A percentile compares a stretch with the other conserved stretches of the same genome.
These are phyloP conservation scores for Stichopus chloronotus DNA, from an alignment of 35 echinoderm and acorn worm species.

Conservation along the genomic window DNA sequence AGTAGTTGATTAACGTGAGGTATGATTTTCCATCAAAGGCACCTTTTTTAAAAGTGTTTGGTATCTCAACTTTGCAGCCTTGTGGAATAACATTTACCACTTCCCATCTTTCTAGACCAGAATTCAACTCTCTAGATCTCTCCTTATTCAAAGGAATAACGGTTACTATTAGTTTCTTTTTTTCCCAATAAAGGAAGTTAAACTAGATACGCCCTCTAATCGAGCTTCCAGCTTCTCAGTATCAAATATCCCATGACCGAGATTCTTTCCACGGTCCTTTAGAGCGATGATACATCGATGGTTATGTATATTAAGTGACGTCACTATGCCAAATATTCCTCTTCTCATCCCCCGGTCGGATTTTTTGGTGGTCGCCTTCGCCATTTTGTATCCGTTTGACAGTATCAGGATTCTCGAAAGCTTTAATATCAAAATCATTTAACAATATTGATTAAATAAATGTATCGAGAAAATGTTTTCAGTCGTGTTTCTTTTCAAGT, in stretches of 20 bases:
- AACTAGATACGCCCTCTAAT: not conserved
- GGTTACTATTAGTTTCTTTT: not conserved
- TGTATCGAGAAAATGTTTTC: too few species aligned
- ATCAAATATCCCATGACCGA: not conserved
- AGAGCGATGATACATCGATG: conserved; percentile 1
- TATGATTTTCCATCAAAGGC: not conserved
- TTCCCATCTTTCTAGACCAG: not conserved
- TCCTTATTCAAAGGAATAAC: not conserved
- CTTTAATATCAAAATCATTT: not conserved
- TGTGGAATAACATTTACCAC: not conserved
- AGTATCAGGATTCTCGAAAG: not conserved
- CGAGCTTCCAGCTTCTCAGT: conserved; percentile 1
- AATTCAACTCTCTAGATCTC: not conserved
- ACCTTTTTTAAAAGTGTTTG: not conserved
- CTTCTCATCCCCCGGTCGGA: not conserved
- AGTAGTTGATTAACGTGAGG: not conserved
- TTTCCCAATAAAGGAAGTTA: not conserved
- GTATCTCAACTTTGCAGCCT: not conserved
- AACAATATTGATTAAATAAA: not conserved
- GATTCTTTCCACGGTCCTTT: not conserved
- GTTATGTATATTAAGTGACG: not conserved
- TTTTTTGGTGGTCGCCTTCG: not conserved
- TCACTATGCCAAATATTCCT: not conserved
- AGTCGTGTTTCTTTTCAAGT: too few species aligned
- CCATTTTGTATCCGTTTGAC: not conserved